These are phyloP conservation scores for Dunckerocampus dactyliophorus DNA, from an alignment of 2,113 vertebrate genomes.

Conservation along the genomic window DNA sequence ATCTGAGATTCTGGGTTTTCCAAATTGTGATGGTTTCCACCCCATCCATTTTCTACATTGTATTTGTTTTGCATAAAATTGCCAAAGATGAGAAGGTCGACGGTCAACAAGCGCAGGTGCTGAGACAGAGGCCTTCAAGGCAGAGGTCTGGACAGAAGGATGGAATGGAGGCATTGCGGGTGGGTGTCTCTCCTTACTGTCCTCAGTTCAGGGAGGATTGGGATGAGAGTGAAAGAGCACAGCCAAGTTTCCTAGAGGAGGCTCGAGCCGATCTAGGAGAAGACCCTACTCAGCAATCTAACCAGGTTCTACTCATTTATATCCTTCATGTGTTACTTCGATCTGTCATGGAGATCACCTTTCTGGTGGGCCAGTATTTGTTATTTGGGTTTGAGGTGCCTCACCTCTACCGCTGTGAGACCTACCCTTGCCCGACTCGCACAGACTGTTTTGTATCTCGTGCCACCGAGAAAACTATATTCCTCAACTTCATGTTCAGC, in stretches of 20 bases:
- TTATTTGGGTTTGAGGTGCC: slow-evolving; percentile 66
- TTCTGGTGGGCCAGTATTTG: slow-evolving; percentile 59
- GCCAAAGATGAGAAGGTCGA: slow-evolving; percentile 60
- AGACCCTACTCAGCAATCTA: slow-evolving; percentile 49
- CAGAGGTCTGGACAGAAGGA: slow-evolving; percentile 1
- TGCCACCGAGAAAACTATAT: slow-evolving; percentile 65
- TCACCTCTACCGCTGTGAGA: slow-evolving; percentile 56
- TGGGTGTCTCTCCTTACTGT: slow-evolving; percentile 18
- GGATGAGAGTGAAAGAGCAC: slow-evolving; percentile 23
- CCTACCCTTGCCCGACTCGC: slow-evolving; percentile 57
- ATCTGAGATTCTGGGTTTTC: slow-evolving; percentile 70
- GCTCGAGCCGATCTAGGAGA: slow-evolving; percentile 40
- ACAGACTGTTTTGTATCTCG: slow-evolving; percentile 66
- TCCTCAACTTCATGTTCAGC: slow-evolving; percentile 68
- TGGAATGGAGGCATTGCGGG: slow-evolving; percentile 16
- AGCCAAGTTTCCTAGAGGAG: slow-evolving; percentile 43
- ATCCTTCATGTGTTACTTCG: slow-evolving; percentile 54
- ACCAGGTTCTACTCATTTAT: slow-evolving; percentile 58
- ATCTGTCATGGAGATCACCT: slow-evolving; percentile 57
- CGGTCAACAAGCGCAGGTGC: slow-evolving; percentile 32
- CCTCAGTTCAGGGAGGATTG: slow-evolving; percentile 33
- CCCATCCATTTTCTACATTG: slow-evolving; percentile 66
- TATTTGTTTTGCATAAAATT: slow-evolving; percentile 68
- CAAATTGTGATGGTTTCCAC: slow-evolving; percentile 68
- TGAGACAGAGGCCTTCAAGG: slow-evolving; percentile 16